Evolutionary conservation across 1,140 invertebrate genomes (phyloP).

Genomic region (Papilio xuthus): DNA sequence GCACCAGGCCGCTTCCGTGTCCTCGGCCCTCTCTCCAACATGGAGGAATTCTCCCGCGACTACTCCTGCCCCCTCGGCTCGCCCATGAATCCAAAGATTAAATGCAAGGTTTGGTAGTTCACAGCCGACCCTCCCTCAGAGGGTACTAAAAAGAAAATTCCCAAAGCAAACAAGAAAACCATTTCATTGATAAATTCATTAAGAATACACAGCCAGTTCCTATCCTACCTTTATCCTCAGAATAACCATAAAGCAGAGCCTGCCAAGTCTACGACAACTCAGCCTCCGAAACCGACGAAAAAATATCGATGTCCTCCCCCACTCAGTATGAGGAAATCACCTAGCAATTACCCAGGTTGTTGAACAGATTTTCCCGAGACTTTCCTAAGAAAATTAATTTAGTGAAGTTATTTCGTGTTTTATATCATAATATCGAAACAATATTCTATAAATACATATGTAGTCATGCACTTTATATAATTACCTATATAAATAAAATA

Average conservation of each 20-base stretch:
- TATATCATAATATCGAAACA: too few relatives aligned
- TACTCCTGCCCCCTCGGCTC: constrained; percentile 92
- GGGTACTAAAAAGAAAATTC: neutral
- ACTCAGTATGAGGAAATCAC: neutral
- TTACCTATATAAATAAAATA: too few relatives aligned
- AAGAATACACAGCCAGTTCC: neutral
- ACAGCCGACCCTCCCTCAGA: neutral
- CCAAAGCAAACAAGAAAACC: neutral
- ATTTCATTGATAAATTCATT: neutral
- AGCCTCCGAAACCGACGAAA: neutral
- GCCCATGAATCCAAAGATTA: constrained; percentile 93
- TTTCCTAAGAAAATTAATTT: neutral
- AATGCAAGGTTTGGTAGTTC: constrained; percentile 91
- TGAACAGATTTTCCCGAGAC: neutral
- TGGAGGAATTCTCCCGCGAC: constrained; percentile 92
- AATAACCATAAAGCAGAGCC: neutral
- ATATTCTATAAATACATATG: too few relatives aligned
- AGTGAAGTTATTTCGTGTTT: neutral
- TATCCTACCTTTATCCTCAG: neutral
- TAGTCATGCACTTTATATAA: too few relatives aligned
- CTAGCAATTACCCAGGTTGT: neutral
- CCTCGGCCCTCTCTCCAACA: constrained; percentile 94
- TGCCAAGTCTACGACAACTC: neutral
- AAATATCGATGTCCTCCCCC: neutral
- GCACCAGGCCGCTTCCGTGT: constrained; percentile 92